Percentiles rank a stretch among this genome's conserved stretches.
Conservation (phyloP, 2,888 invertebrate genomes). For the Agonopterix heracliana region DNA sequence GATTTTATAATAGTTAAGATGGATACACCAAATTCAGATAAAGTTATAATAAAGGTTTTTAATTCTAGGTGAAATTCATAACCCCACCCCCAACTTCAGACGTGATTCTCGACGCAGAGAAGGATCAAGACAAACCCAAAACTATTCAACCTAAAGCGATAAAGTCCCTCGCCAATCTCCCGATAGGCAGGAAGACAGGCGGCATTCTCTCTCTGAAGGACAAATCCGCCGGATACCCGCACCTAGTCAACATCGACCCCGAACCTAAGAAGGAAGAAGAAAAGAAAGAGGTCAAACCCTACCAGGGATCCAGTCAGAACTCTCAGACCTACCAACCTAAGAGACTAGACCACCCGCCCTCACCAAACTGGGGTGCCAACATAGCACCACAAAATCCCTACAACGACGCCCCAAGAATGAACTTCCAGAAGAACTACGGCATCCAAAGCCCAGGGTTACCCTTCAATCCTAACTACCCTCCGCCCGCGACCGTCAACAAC, state of each 20-base stretch:
- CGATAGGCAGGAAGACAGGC: constrained; percentile 64
- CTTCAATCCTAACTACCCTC: constrained; percentile 44
- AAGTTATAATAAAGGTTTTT: no score
- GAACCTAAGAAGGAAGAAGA: constrained; percentile 58
- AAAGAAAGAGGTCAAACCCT: constrained; percentile 44
- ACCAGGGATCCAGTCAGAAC: constrained; percentile 34
- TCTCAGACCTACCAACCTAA: constrained; percentile 35
- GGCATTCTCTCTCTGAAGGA: constrained; percentile 72
- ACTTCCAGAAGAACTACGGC: constrained; percentile 55
- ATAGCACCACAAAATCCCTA: constrained; percentile 10
- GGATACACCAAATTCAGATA: no score
- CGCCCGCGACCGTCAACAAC: constrained; percentile 22
- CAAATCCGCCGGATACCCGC: constrained; percentile 70
- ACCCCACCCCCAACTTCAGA: constrained; percentile 69
- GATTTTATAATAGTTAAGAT: no score
- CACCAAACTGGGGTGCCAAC: constrained; percentile 14
- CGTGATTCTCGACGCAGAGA: constrained; percentile 35
- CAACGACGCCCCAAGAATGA: constrained; percentile 39
- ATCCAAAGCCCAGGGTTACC: constrained; percentile 43
- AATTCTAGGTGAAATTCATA: constrained; percentile 71
- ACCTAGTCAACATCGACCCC: constrained; percentile 60
- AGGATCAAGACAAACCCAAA: constrained; percentile 51
- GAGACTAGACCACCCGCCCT: constrained; percentile 29
- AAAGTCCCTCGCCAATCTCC: constrained; percentile 60
- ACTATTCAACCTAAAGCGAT: constrained; percentile 57